These are phyloP conservation scores for Eristalinus aeneus DNA, from an alignment of 2,888 invertebrate genomes.

Conservation along the genomic window DNA sequence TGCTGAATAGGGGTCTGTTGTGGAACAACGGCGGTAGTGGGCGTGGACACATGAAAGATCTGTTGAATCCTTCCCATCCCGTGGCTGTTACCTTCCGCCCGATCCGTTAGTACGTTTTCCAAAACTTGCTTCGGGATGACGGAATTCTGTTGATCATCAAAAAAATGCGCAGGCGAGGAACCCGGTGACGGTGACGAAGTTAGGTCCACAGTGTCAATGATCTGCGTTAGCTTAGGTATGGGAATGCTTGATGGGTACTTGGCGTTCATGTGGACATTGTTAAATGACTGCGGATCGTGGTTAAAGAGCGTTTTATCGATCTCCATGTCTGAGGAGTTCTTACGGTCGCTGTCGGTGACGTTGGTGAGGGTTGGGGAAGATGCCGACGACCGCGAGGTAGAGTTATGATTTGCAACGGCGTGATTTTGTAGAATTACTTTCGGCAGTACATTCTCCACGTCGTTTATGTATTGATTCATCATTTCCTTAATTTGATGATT, in stretches of 20 bases:
- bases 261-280: constrained; percentile 73
- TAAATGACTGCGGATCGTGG: constrained; percentile 78
- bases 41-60: constrained; percentile 12
- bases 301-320: constrained; percentile 77
- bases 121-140: constrained; percentile 53
- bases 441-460: constrained; percentile 53
- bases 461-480: constrained; percentile 59
- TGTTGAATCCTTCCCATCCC: constrained; percentile 70
- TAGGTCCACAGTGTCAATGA: constrained; percentile 78
- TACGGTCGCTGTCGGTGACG: constrained; percentile 19
- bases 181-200: constrained; percentile 79
- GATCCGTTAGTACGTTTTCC: constrained; percentile 68
- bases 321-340: constrained; percentile 78
- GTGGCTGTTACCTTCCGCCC: constrained; percentile 70
- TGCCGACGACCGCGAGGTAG: constrained; percentile 12
- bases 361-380: constrained; percentile 7
- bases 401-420: constrained; percentile 26
- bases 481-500: constrained; percentile 53
- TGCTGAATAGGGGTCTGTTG: neutral
- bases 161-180: constrained; percentile 76
- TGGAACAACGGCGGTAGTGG: constrained; percentile 9
- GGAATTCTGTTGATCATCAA: constrained; percentile 58
- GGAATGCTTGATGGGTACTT: constrained; percentile 65
- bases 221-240: constrained; percentile 50
- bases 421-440: constrained; percentile 53